Percentiles rank a stretch among this genome's conserved stretches.
These are phyloP conservation scores for Coleophora flavipennella DNA, from an alignment of 2,888 invertebrate genomes.

Conservation along the genomic window DNA sequence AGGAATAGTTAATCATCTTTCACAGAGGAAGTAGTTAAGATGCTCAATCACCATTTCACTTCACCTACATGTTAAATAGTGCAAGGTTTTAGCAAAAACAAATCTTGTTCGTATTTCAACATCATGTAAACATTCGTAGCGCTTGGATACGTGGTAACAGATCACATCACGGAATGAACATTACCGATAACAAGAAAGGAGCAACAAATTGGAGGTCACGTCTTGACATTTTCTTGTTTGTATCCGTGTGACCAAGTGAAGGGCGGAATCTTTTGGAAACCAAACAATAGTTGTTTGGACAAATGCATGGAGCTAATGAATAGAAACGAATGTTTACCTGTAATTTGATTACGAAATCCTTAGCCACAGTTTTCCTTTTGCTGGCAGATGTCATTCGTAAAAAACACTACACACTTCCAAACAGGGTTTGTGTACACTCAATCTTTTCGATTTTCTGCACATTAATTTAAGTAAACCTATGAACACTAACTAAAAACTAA, in stretches of 20 bases:
- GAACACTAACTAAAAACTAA: slow-evolving; percentile 17
- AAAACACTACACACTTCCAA: slow-evolving; percentile 64
- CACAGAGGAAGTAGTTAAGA: slow-evolving; percentile 20
- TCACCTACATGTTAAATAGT: slow-evolving; percentile 41
- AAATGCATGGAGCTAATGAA: neutral
- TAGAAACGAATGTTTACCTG: slow-evolving; percentile 7
- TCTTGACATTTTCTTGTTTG: slow-evolving; percentile 60
- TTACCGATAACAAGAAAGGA: slow-evolving; percentile 31
- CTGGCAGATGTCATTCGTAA: slow-evolving; percentile 66
- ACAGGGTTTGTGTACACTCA: slow-evolving; percentile 8
- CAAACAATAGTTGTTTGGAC: slow-evolving; percentile 9
- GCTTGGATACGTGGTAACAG: too few relatives aligned
- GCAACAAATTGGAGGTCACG: slow-evolving; percentile 52
- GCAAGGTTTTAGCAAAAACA: slow-evolving; percentile 20
- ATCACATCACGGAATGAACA: slow-evolving; percentile 8
- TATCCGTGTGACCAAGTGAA: slow-evolving; percentile 33
- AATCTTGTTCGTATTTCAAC: neutral
- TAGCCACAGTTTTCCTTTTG: slow-evolving; percentile 55
- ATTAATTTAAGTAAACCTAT: slow-evolving; percentile 28
- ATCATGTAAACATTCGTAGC: too few relatives aligned
- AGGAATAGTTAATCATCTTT: neutral
- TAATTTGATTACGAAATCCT: slow-evolving; percentile 18
- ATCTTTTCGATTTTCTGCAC: slow-evolving; percentile 42
- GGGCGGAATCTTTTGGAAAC: slow-evolving; percentile 33
- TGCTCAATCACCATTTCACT: slow-evolving; percentile 43